Conservation (phyloP, 2,113 vertebrate species). For the Anolis sagrei region DNA sequence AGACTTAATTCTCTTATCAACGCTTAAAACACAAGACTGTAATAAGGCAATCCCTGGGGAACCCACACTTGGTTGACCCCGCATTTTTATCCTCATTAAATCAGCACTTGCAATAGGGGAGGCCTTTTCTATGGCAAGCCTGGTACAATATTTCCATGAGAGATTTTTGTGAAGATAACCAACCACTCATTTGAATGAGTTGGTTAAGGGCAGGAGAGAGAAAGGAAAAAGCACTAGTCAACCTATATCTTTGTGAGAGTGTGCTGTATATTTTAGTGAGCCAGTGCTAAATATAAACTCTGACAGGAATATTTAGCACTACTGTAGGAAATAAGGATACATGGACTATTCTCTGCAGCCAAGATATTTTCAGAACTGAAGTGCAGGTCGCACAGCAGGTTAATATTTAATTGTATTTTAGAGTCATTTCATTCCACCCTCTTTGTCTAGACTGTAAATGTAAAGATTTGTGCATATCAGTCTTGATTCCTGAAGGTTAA, state of each 20-base stretch:
- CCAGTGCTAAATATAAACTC: slow-evolving; percentile 18
- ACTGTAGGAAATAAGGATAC: not conserved
- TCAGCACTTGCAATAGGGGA: not conserved
- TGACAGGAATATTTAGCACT: slow-evolving; percentile 4
- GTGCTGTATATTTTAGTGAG: slow-evolving; percentile 8
- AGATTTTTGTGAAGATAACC: not conserved
- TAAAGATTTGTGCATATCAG: not conserved
- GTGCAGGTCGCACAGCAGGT: not conserved
- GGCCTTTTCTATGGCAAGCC: not conserved
- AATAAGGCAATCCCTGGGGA: not conserved
- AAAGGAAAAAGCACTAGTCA: not conserved
- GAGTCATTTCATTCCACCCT: not conserved
- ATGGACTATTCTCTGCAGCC: not conserved
- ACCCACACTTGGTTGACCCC: not conserved
- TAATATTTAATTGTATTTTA: not conserved
- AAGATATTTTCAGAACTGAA: not conserved
- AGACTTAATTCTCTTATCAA: slow-evolving; percentile 5
- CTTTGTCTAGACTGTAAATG: not conserved
- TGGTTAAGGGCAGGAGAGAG: not conserved
- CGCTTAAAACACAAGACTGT: not conserved
- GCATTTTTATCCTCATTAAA: not conserved
- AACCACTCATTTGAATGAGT: not conserved
- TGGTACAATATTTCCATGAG: not conserved
- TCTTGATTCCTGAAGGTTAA: not conserved
- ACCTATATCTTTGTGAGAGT: not conserved